These are phyloP conservation scores for Caenorhabditis angaria DNA, from an alignment of 2,888 invertebrate species.

Conservation along the genomic window DNA sequence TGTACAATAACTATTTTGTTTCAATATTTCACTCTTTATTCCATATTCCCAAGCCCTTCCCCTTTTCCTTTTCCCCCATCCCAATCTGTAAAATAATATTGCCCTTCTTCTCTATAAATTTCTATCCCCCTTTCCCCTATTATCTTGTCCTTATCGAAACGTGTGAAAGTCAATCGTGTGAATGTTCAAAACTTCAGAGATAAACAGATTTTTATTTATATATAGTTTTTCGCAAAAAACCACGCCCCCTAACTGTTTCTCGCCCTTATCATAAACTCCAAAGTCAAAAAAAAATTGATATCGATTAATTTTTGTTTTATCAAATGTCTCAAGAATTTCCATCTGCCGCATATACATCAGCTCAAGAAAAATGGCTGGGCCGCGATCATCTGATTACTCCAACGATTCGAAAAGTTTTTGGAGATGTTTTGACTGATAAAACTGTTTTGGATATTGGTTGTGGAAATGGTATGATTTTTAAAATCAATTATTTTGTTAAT, in stretches of 20 bases:
- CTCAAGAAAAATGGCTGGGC: constrained; percentile 41
- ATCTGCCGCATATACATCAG: constrained; percentile 24
- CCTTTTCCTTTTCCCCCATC: neutral
- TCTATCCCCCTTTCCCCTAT: neutral
- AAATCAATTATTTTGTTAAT: neutral
- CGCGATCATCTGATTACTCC: constrained; percentile 31
- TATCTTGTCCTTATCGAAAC: neutral
- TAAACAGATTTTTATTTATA: neutral
- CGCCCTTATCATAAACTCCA: neutral
- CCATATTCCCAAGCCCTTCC: neutral
- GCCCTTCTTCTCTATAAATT: no score
- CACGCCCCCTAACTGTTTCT: no score
- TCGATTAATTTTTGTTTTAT: neutral
- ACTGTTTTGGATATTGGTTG: constrained; percentile 34
- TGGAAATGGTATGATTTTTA: constrained; percentile 34
- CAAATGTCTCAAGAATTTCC: constrained; percentile 15
- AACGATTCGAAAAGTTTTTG: constrained; percentile 13
- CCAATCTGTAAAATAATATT: neutral
- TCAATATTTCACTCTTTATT: neutral
- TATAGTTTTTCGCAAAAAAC: neutral
- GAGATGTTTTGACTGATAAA: constrained; percentile 10
- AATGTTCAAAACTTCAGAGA: constrained; percentile 1
- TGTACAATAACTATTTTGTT: constrained; percentile 2
- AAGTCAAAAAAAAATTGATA: neutral
- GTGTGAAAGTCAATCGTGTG: neutral